These are phyloP conservation scores for Pseudochromis fuscus DNA, from an alignment of 2,797 vertebrate genomes.

Conservation along the genomic window DNA sequence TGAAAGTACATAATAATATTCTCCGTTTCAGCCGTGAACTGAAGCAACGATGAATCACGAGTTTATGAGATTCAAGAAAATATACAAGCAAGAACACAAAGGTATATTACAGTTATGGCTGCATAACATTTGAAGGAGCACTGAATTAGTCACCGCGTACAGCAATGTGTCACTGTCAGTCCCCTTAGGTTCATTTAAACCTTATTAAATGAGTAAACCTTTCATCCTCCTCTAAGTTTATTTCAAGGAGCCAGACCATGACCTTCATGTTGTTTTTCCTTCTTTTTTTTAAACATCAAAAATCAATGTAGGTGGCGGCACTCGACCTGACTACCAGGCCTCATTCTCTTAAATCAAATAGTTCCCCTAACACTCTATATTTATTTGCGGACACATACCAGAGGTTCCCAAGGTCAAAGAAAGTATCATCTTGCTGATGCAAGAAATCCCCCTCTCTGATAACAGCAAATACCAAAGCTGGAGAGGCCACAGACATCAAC, in stretches of 20 bases:
- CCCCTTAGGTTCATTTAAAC: constrained; percentile 14
- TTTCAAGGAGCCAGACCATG: constrained; percentile 29
- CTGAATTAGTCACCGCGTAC: background rate
- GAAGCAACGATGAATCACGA: constrained; percentile 41
- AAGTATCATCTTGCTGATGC: constrained; percentile 52
- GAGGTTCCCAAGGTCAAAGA: constrained; percentile 58
- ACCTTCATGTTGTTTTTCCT: constrained; percentile 29
- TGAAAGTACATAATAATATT: constrained; percentile 50
- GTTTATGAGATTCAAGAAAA: constrained; percentile 12
- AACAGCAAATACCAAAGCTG: constrained; percentile 53
- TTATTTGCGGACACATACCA: constrained; percentile 44
- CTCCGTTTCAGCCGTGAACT: constrained; percentile 33
- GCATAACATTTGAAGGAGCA: constrained; percentile 1
- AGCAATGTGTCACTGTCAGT: background rate
- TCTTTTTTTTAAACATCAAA: constrained; percentile 25
- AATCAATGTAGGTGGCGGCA: constrained; percentile 60
- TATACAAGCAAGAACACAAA: constrained; percentile 17
- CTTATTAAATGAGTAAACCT: constrained; percentile 17
- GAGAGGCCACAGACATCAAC: constrained; percentile 52
- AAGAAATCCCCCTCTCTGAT: constrained; percentile 61
- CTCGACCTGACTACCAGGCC: constrained; percentile 31
- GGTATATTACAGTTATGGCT: constrained; percentile 18
- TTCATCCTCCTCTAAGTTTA: constrained; percentile 19
- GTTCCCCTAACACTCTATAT: constrained; percentile 24
- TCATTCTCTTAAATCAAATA: constrained; percentile 52